phyloP scores from a whole-genome alignment of 2,113 vertebrate genomes.

The Bubalus kerabau region DNA sequence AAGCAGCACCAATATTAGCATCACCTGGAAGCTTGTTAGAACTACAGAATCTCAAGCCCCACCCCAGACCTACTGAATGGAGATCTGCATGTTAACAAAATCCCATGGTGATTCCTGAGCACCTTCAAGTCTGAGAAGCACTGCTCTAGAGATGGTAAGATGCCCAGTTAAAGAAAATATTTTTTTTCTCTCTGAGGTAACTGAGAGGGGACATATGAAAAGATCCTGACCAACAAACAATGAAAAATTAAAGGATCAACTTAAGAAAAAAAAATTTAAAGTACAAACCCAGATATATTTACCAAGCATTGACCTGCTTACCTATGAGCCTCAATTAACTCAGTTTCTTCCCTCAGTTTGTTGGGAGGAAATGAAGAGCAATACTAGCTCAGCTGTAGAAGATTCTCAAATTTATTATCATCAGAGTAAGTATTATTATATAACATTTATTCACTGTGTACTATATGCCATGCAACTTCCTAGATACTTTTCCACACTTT shows the following conservation, averaged over 20 bases:
- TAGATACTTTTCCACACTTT: neutral
- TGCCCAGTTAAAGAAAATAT: neutral
- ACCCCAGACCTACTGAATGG: neutral
- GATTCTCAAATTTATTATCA: neutral
- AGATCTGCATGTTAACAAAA: neutral
- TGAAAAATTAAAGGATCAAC: neutral
- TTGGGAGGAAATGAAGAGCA: neutral
- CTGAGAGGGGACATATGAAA: neutral
- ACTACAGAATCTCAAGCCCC: neutral
- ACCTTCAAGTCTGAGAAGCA: neutral
- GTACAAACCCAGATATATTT: neutral
- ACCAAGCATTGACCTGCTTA: neutral
- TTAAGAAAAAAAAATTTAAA: neutral
- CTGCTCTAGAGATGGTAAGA: neutral
- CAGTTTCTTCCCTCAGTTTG: neutral
- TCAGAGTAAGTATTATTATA: neutral
- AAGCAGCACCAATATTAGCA: neutral
- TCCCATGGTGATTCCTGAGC: neutral
- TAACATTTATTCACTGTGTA: neutral
- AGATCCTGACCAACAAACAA: neutral
- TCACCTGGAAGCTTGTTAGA: neutral
- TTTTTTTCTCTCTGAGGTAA: neutral
- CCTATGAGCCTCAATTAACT: neutral
- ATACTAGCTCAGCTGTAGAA: neutral
- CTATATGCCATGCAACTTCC: neutral